Conservation (phyloP, 2,888 invertebrate genomes). For the Calameuta pallipes region DNA sequence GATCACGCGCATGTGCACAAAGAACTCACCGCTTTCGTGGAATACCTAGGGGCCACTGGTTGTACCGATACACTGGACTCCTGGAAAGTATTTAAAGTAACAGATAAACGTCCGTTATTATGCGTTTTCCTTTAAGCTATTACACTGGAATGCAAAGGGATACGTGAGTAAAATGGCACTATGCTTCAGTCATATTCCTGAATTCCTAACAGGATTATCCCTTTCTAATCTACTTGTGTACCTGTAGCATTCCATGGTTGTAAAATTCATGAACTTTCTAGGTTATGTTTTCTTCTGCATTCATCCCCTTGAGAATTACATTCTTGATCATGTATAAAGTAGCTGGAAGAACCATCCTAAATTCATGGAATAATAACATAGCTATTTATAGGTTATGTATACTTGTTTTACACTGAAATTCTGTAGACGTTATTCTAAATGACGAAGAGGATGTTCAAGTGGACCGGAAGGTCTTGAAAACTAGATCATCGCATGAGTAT, state of each 20-base stretch:
- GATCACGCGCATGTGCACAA: background rate
- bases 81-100: background rate
- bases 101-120: background rate
- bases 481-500: background rate
- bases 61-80: background rate
- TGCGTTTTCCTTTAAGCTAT: background rate
- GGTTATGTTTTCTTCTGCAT: background rate
- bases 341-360: background rate
- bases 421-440: background rate
- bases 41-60: background rate
- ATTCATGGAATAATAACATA: background rate
- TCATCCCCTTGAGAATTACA: background rate
- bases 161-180: background rate
- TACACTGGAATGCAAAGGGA: background rate
- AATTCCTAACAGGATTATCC: background rate
- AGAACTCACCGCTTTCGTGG: background rate
- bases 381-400: background rate
- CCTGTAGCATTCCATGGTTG: background rate
- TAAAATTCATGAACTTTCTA: background rate
- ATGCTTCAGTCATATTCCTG: background rate
- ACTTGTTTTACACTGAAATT: background rate
- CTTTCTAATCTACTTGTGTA: background rate
- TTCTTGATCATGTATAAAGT: background rate
- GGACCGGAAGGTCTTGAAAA: background rate
- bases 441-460: background rate